Percentiles rank a stretch among this genome's conserved stretches.
Conservation (phyloP, 2,888 invertebrate species). For the Caenorhabditis imperialis region DNA sequence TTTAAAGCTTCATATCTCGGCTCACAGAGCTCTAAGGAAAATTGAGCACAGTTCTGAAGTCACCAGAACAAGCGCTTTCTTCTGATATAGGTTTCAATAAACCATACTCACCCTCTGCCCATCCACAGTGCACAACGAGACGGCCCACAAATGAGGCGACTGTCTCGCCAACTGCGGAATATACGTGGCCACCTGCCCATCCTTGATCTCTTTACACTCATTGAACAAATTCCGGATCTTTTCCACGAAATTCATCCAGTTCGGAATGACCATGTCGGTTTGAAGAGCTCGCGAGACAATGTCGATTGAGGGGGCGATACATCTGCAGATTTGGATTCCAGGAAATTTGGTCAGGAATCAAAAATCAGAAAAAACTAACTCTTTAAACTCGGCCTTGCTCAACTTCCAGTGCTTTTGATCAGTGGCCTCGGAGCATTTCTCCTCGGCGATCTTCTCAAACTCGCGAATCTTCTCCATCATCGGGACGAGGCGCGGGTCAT, state of each 20-base stretch:
- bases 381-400: slow-evolving; percentile 68
- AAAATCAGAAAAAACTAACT: slow-evolving; percentile 54
- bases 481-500: slow-evolving; percentile 60
- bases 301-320: slow-evolving; percentile 70
- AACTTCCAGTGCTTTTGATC: slow-evolving; percentile 68
- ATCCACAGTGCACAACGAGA: slow-evolving; percentile 93
- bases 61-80: no score
- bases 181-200: slow-evolving; percentile 81
- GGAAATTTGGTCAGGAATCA: slow-evolving; percentile 5
- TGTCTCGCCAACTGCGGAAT: slow-evolving; percentile 93
- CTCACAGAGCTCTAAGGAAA: no score
- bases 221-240: slow-evolving; percentile 88
- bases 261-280: slow-evolving; percentile 91
- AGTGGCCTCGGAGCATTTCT: slow-evolving; percentile 33
- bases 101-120: slow-evolving; percentile 59
- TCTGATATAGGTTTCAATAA: no score
- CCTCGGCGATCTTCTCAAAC: slow-evolving; percentile 55
- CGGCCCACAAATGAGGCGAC: slow-evolving; percentile 84
- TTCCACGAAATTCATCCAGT: slow-evolving; percentile 90
- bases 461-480: slow-evolving; percentile 62
- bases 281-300: slow-evolving; percentile 73
- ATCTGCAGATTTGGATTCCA: slow-evolving; percentile 53
- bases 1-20: no score
- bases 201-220: slow-evolving; percentile 53
- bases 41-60: no score